Percentiles rank a stretch among this genome's conserved stretches.
phyloP scores from a whole-genome alignment of 2,797 vertebrate species.

The Catamblyrhynchus diadema region DNA sequence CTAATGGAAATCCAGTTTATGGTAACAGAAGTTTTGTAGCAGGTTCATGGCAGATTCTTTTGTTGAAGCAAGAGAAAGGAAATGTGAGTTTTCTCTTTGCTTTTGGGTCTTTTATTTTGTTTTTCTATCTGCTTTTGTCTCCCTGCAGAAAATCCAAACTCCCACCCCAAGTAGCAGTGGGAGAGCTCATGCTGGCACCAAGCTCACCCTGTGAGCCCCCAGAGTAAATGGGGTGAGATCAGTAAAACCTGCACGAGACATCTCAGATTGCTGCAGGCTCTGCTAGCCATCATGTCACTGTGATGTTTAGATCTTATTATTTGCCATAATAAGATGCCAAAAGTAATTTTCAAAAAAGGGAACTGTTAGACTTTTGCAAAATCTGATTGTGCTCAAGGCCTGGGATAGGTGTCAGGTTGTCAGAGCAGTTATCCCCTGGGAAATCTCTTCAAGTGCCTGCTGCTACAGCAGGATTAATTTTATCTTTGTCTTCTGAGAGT shows the following conservation, averaged over 20 bases:
- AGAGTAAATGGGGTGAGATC: background rate
- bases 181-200: background rate
- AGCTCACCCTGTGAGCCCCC: background rate
- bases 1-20: background rate
- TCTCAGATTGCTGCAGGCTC: background rate
- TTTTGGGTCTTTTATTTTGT: background rate
- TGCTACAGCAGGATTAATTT: background rate
- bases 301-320: background rate
- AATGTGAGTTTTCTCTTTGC: background rate
- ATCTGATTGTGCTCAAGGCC: background rate
- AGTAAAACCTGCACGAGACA: background rate
- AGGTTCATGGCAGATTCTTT: background rate
- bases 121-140: background rate
- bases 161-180: background rate
- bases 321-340: background rate
- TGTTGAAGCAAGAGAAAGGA: background rate
- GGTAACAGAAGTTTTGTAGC: background rate
- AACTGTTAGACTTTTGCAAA: background rate
- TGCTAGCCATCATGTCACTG: fast-evolving
- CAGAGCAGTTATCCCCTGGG: background rate
- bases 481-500: background rate
- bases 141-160: background rate
- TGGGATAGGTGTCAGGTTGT: background rate
- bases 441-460: background rate
- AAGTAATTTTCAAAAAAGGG: background rate